Evolutionary conservation across 2,797 vertebrate species (phyloP).

Genomic region (Antrozous pallidus): DNA sequence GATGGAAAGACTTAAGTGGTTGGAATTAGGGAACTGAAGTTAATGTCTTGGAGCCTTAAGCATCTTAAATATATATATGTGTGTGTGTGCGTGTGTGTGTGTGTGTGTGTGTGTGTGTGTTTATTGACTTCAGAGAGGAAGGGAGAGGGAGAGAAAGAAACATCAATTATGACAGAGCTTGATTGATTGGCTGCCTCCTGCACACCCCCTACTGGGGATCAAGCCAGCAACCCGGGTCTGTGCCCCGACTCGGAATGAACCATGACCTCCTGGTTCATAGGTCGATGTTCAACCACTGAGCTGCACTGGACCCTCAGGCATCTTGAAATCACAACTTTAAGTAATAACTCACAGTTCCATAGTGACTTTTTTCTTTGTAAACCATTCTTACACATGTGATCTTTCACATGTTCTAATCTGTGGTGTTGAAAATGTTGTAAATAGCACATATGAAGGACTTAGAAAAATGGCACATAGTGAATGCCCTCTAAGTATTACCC

Average conservation of each 20-base stretch:
- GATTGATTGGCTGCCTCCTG: no score
- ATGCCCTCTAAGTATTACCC: neutral
- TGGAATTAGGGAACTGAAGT: neutral
- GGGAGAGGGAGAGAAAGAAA: no score
- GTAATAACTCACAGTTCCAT: neutral
- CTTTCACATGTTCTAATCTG: conserved; percentile 8
- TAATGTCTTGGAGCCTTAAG: neutral
- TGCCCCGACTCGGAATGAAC: no score
- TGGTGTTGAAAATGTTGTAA: conserved; percentile 16
- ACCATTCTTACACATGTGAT: neutral
- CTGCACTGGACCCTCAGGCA: neutral
- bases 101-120: no score
- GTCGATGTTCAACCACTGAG: no score
- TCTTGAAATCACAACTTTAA: conserved; percentile 4
- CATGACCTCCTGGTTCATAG: no score
- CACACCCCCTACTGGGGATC: no score
- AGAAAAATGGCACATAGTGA: neutral
- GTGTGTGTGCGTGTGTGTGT: no score
- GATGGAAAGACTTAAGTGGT: neutral
- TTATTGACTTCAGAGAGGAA: no score
- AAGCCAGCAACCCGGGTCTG: no score
- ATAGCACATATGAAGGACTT: neutral
- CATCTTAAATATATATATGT: neutral
- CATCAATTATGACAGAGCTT: no score
- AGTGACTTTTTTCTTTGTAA: neutral